Percentiles rank a stretch among this genome's conserved stretches.
Evolutionary conservation across 2,888 invertebrate genomes (phyloP).

Genomic region (Brenthis daphne): DNA sequence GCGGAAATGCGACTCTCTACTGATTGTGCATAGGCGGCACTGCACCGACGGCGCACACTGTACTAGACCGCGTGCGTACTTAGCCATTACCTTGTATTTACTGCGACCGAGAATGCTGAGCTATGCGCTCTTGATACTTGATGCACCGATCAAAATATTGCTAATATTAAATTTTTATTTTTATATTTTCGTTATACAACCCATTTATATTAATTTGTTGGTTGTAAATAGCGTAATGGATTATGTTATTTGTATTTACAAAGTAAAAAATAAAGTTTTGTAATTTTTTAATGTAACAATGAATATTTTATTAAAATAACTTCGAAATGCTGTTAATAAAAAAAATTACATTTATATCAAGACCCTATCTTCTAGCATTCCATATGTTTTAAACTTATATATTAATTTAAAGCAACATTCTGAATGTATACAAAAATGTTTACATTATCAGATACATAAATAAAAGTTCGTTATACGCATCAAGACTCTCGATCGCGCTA

Average conservation of each 20-base stretch:
- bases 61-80: conserved; percentile 82
- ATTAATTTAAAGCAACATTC: conserved; percentile 3
- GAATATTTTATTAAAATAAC: not conserved
- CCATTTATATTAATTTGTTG: too few relatives aligned
- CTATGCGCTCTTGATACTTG: conserved; percentile 64
- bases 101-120: conserved; percentile 64
- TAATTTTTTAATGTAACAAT: not conserved
- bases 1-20: conserved; percentile 78
- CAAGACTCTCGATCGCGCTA: conserved; percentile 51
- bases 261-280: too few relatives aligned
- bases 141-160: conserved; percentile 37
- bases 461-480: conserved; percentile 34
- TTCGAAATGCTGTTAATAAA: not conserved
- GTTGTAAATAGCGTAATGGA: too few relatives aligned
- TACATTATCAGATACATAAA: conserved; percentile 23
- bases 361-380: not conserved
- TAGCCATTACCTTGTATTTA: conserved; percentile 83
- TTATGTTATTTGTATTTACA: too few relatives aligned
- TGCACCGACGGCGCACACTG: conserved; percentile 80
- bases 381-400: not conserved
- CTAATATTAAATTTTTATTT: conserved; percentile 29
- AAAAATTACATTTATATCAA: not conserved
- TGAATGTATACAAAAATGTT: conserved; percentile 9
- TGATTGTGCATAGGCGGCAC: conserved; percentile 82
- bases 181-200: not conserved